Evolutionary conservation across 1,140 invertebrate genomes (phyloP).

Genomic region (Arion vulgaris): DNA sequence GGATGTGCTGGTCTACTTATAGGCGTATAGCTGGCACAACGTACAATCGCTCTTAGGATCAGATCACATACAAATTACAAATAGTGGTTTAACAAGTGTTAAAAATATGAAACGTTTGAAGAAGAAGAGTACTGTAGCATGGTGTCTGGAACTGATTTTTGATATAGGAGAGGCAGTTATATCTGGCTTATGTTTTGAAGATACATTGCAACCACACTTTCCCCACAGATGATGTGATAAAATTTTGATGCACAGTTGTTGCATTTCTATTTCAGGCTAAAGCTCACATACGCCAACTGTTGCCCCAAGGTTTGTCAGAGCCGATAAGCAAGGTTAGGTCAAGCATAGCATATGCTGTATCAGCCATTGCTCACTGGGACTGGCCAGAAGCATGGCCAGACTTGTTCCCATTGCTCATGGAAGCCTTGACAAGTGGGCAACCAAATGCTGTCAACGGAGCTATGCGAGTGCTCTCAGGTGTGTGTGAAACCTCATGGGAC

Average conservation of each 20-base stretch:
- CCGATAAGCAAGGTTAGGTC: slow-evolving; percentile 82
- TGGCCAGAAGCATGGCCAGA: slow-evolving; percentile 86
- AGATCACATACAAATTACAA: too few species aligned
- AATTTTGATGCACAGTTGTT: not conserved
- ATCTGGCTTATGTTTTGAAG: too few species aligned
- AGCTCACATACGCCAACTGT: slow-evolving; percentile 79
- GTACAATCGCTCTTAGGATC: too few species aligned
- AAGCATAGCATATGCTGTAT: slow-evolving; percentile 83
- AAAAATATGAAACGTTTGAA: too few species aligned
- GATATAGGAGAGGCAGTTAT: too few species aligned
- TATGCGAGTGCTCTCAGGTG: slow-evolving; percentile 82
- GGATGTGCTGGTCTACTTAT: too few species aligned
- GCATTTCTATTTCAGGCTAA: slow-evolving; percentile 75
- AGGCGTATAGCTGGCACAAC: too few species aligned
- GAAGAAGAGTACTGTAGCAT: too few species aligned
- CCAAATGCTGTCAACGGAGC: slow-evolving; percentile 81
- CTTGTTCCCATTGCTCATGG: slow-evolving; percentile 82
- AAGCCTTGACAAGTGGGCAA: slow-evolving; percentile 75
- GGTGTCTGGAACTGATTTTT: too few species aligned
- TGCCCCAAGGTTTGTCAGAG: slow-evolving; percentile 81
- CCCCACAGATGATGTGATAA: slow-evolving; percentile 70
- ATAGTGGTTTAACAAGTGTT: too few species aligned
- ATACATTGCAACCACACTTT: too few species aligned
- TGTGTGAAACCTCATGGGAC: too few species aligned
- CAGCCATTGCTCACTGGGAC: slow-evolving; percentile 84